A percentile compares a stretch with the other conserved stretches of the same genome.
phyloP scores from a whole-genome alignment of 2,888 invertebrate species.

The Spicauda simplicius region DNA sequence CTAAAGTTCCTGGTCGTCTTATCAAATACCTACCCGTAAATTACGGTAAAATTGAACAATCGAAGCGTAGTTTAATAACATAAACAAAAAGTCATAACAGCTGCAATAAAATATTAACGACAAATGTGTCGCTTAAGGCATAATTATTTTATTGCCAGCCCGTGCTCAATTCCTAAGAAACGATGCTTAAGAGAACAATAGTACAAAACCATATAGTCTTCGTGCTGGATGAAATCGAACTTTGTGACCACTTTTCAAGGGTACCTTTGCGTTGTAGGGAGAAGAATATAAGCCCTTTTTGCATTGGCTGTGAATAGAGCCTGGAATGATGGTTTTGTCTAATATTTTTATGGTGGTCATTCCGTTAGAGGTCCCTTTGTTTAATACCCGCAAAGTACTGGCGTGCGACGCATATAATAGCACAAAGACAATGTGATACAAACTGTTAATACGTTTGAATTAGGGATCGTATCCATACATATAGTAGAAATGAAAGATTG shows the following conservation, averaged over 20 bases:
- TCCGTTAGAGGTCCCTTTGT: constrained; percentile 49
- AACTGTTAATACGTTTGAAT: too few species aligned
- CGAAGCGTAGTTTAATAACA: background rate
- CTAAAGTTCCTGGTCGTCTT: too few species aligned
- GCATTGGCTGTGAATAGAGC: constrained; percentile 15
- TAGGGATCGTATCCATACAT: too few species aligned
- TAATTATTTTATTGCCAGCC: constrained; percentile 57
- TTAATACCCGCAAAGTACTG: constrained; percentile 43
- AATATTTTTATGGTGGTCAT: constrained; percentile 53
- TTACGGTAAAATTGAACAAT: background rate
- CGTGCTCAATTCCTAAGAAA: constrained; percentile 46
- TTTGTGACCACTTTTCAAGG: background rate
- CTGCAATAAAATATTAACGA: constrained; percentile 50
- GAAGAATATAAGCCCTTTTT: background rate
- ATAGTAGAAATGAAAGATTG: too few species aligned
- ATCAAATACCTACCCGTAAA: too few species aligned
- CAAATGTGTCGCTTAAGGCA: constrained; percentile 46
- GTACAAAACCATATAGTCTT: constrained; percentile 30
- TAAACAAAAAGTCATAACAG: constrained; percentile 17
- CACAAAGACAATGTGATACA: too few species aligned
- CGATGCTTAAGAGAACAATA: constrained; percentile 40
- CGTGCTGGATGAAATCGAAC: constrained; percentile 8
- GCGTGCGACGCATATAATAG: too few species aligned
- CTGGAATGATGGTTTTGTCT: constrained; percentile 46
- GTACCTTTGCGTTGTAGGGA: constrained; percentile 16